Evolutionary conservation across 2,797 vertebrate species (phyloP), one percentile per base, ranked within the genome.

Genomic region (Tadarida brasiliensis): DNA sequence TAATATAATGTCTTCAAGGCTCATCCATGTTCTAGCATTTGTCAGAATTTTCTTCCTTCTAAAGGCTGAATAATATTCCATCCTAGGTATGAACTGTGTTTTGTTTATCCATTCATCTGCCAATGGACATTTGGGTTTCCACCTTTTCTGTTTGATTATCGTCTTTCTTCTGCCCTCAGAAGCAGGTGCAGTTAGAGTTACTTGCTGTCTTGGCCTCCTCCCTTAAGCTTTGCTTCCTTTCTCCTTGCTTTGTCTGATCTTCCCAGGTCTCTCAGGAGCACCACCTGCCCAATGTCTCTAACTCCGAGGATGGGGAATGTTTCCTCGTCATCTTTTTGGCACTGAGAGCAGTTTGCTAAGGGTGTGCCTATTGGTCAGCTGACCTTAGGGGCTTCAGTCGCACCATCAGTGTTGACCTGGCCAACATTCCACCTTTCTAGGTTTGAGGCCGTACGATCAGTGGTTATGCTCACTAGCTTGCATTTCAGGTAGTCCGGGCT

Each of bases 341-440:
- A 22, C 82, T 87, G 96, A 35, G 90, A 97, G 90, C 76, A 68
- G 54, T 94, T 97, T 97, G 94, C 92, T 73, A 95, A 77, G 30
- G 16, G 3, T 15, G 8, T 87, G 12, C 2, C 0, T 54, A 17
- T 11, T n/a, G 57, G 22, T 76, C 63, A 1, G 11, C 68, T 78
- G 33, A 68, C n/a, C 56, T 83, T 39, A 20, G 17, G n/a, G 93
- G 4, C 67, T 89, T 91, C 4, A n/a, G 5, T 77, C 7, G 30
- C 22, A 11, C 28, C 24, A 14, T 15, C 33, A 61, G 20, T 65
- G 81, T 24, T 67, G 20, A 39, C 20, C 11, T 24, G 47, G 7
- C 65, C 39, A 33, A 3, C 16, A 3, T 57, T 68, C 20, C 0
- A 17, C 54, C 26, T 88, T 88, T 26, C 65, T 67, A 15, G 26